These are phyloP conservation scores for Drosophila dives DNA, from an alignment of 2,888 invertebrate genomes.

Conservation along the genomic window DNA sequence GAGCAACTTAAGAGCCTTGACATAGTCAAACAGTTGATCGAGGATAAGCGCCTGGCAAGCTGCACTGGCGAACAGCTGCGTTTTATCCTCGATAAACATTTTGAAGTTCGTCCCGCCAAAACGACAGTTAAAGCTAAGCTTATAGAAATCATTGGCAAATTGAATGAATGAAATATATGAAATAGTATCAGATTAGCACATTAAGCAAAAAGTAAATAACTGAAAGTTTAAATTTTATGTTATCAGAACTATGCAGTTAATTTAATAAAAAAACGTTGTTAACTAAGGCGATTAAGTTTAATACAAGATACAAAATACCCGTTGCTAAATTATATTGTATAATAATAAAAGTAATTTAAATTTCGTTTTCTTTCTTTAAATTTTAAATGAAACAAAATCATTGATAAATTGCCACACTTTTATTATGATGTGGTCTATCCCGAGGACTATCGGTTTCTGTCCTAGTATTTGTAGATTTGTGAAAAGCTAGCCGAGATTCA, in stretches of 20 bases:
- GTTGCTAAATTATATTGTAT: background rate
- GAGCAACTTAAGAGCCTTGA: constrained; percentile 56
- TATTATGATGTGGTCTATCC: background rate
- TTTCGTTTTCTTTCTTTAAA: background rate
- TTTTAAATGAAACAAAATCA: background rate
- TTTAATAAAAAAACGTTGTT: background rate
- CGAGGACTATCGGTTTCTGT: background rate
- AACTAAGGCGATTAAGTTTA: background rate
- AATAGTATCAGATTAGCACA: background rate
- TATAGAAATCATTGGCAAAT: constrained; percentile 54
- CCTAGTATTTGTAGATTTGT: background rate
- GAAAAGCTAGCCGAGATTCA: background rate
- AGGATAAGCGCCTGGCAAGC: constrained; percentile 45
- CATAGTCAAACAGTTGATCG: constrained; percentile 61
- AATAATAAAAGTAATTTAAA: background rate
- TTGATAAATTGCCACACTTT: background rate
- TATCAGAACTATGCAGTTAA: background rate
- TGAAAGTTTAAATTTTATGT: background rate
- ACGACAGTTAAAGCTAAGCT: constrained; percentile 60
- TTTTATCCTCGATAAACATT: constrained; percentile 66
- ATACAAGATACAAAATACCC: too few species aligned
- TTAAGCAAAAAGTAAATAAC: background rate
- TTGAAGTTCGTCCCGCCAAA: constrained; percentile 46
- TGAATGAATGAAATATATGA: background rate
- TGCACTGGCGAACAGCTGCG: constrained; percentile 74